Percentiles rank a stretch among this genome's conserved stretches.
phyloP scores from a whole-genome alignment of 2,888 invertebrate species.

The Pachymerium ferrugineum region DNA sequence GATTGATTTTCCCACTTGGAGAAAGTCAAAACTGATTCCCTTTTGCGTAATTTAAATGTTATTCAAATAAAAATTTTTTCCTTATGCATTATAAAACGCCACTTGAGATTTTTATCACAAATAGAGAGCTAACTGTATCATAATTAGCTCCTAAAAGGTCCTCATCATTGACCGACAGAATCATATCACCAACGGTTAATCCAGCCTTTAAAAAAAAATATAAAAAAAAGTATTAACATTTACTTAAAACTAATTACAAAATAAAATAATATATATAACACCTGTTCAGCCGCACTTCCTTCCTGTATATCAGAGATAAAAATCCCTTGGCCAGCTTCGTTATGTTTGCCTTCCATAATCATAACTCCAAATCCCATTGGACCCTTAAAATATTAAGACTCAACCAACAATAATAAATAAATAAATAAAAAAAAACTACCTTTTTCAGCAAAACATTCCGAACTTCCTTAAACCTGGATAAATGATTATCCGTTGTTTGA shows the following conservation, averaged over 20 bases:
- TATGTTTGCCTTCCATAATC: conserved; percentile 91
- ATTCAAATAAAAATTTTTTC: no score
- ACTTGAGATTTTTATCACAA: no score
- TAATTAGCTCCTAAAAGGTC: conserved; percentile 79
- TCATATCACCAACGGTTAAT: conserved; percentile 93
- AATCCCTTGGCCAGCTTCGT: conserved; percentile 84
- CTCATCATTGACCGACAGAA: conserved; percentile 91
- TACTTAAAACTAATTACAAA: conserved; percentile 38
- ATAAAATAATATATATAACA: conserved; percentile 23
- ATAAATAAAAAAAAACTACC: conserved; percentile 58
- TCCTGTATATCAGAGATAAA: conserved; percentile 90
- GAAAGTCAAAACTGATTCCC: no score
- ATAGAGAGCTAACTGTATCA: conserved; percentile 75
- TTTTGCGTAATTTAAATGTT: no score
- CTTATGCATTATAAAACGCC: no score
- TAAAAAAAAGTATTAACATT: background rate
- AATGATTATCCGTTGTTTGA: conserved; percentile 59
- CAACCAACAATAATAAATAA: conserved; percentile 32
- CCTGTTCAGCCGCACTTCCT: conserved; percentile 62
- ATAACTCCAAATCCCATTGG: conserved; percentile 80
- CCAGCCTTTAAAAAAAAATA: conserved; percentile 63
- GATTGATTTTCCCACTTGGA: no score
- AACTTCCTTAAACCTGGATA: conserved; percentile 69
- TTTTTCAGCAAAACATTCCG: conserved; percentile 77
- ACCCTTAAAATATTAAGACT: conserved; percentile 56